Percentiles rank a stretch among this genome's conserved stretches.
phyloP scores from a whole-genome alignment of 92 coral and sea anemone species.

The Actinernus sp. region DNA sequence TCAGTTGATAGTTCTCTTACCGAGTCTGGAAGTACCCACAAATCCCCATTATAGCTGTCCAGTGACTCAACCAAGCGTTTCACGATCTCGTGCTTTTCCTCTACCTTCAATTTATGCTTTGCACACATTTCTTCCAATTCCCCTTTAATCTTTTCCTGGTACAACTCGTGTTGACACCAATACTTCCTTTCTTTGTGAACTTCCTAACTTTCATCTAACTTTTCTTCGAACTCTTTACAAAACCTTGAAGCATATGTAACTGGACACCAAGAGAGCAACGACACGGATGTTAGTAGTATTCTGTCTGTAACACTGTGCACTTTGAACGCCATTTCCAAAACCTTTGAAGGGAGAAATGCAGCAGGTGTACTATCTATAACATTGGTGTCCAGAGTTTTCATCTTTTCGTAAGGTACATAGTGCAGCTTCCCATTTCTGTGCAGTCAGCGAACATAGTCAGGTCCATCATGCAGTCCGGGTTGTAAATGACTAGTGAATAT shows the following conservation, averaged over 20 bases:
- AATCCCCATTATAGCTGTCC: no score
- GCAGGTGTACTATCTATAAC: slow-evolving; percentile 23
- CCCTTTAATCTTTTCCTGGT: no score
- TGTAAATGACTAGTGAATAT: slow-evolving; percentile 13
- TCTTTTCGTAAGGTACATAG: not conserved
- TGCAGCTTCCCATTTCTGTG: slow-evolving; percentile 11
- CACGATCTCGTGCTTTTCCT: no score
- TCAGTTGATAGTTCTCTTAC: slow-evolving; percentile 27
- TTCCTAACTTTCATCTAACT: slow-evolving; percentile 7
- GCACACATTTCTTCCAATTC: no score
- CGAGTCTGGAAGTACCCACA: slow-evolving; percentile 26
- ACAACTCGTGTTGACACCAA: slow-evolving; percentile 37
- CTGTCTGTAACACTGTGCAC: slow-evolving; percentile 11
- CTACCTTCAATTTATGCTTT: no score
- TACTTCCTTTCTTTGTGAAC: slow-evolving; percentile 23
- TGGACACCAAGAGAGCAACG: slow-evolving; percentile 25
- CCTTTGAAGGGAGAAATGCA: slow-evolving; percentile 17
- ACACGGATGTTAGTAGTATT: slow-evolving; percentile 3
- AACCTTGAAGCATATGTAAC: slow-evolving; percentile 12
- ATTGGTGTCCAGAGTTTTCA: not conserved
- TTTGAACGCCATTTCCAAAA: slow-evolving; percentile 23
- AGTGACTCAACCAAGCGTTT: no score
- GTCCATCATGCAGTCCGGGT: slow-evolving; percentile 12
- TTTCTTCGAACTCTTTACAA: slow-evolving; percentile 13
- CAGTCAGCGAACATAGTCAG: slow-evolving; percentile 20